These are phyloP conservation scores for Hepsetus odoe DNA, from an alignment of 2,113 vertebrate species.

Conservation along the genomic window DNA sequence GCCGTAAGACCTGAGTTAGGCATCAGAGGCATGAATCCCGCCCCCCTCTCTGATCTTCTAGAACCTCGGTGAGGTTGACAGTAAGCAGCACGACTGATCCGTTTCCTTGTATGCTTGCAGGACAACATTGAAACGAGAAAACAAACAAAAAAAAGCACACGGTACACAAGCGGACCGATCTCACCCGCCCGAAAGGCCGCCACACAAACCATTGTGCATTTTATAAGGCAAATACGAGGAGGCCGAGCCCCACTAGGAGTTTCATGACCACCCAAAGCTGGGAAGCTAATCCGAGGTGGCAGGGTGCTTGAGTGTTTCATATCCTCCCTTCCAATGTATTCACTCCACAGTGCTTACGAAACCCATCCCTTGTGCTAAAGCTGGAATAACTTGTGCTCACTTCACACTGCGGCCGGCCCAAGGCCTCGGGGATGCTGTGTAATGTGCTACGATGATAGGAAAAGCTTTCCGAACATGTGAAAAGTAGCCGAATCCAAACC, in stretches of 20 bases:
- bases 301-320: constrained; percentile 52
- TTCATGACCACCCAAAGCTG: constrained; percentile 76
- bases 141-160: too few species aligned
- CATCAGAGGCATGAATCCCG: neutral
- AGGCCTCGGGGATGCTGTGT: neutral
- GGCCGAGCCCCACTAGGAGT: constrained; percentile 82
- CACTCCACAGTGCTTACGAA: constrained; percentile 30
- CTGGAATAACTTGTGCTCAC: constrained; percentile 39
- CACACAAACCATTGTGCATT: constrained; percentile 87
- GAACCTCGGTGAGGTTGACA: constrained; percentile 30
- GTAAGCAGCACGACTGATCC: constrained; percentile 63
- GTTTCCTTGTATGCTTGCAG: constrained; percentile 24
- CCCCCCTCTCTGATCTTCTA: neutral
- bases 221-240: constrained; percentile 94
- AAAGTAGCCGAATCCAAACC: too few species aligned
- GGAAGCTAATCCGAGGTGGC: constrained; percentile 35
- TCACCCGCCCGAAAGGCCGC: constrained; percentile 79
- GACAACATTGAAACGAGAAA: constrained; percentile 68
- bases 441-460: neutral
- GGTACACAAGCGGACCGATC: constrained; percentile 68
- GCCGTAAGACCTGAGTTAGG: too few species aligned
- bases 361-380: constrained; percentile 47
- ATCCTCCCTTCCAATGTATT: neutral
- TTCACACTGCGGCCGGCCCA: neutral
- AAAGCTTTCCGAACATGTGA: neutral